Evolutionary conservation across 2,888 invertebrate genomes (phyloP).

Genomic region (Mantis religiosa): DNA sequence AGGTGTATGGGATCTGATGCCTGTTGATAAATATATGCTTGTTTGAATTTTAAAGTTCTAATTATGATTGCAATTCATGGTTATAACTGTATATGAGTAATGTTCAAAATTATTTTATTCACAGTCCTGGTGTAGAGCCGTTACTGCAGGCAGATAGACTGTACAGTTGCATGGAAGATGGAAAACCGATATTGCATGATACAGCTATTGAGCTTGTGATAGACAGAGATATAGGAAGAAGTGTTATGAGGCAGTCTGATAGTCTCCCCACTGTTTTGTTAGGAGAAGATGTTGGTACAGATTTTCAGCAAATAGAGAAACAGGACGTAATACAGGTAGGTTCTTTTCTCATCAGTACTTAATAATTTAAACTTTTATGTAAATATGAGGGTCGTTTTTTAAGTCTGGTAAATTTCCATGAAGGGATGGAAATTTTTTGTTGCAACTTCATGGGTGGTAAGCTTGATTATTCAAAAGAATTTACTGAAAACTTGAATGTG

Average conservation of each 20-base stretch:
- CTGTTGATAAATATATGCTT: too few relatives aligned
- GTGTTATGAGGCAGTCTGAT: slow-evolving; percentile 39
- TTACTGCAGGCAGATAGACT: slow-evolving; percentile 61
- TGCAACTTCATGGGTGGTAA: too few relatives aligned
- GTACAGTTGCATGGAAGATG: slow-evolving; percentile 68
- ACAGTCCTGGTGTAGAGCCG: slow-evolving; percentile 13
- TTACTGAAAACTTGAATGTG: too few relatives aligned
- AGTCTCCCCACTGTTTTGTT: slow-evolving; percentile 41
- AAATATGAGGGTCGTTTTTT: too few relatives aligned
- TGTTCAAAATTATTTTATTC: not conserved
- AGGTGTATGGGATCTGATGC: too few relatives aligned
- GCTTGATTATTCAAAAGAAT: too few relatives aligned
- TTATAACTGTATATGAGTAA: too few relatives aligned
- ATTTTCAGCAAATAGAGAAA: slow-evolving; percentile 28
- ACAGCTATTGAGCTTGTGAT: slow-evolving; percentile 74
- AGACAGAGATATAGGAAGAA: slow-evolving; percentile 45
- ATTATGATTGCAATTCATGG: too few relatives aligned
- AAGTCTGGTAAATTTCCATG: too few relatives aligned
- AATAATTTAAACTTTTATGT: not conserved
- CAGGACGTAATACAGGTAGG: slow-evolving; percentile 31
- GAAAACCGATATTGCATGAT: slow-evolving; percentile 85
- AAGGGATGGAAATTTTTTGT: too few relatives aligned
- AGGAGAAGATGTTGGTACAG: slow-evolving; percentile 37
- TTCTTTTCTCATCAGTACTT: not conserved
- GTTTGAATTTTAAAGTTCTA: too few relatives aligned